Evolutionary conservation across 2,888 invertebrate genomes (phyloP), one percentile per base, ranked within the genome.

Genomic region (Eugnorisma glareosa): DNA sequence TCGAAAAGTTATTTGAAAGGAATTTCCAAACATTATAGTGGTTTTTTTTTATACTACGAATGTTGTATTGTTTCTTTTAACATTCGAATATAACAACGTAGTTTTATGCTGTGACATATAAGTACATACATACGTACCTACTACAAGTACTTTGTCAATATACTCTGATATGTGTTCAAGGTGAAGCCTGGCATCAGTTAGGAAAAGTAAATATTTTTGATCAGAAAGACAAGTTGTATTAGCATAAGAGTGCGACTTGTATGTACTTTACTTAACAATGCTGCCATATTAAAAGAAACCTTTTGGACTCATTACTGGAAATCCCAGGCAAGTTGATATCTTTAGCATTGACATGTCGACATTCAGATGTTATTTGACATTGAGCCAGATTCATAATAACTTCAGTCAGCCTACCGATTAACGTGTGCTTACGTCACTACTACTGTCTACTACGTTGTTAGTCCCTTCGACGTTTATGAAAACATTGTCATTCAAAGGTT

Each of bases 181-280:
- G 57, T 72, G 37, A 57, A 11, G 24, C 5, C 21, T 51, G 24
- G 43, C 59, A 35, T 35, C 31, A 63, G 45, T 59, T 35, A 61
- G 37, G 67, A 35, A 54, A 71, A 68, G 83, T 85, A 73, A 83
- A 83, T 86, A 85, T 83, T 73, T 81, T 77, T 61, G 18, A 28
- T 63, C 43, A 24, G 43, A 35, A 8, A 37, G n/a, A 70, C 31
- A 31, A n/a, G 37, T 61, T 48, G 59, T 64, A 63, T 78, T 85
- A 83, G 28, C 71, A 72, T 68, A 24, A n/a, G 63, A 24, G 18
- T 63, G 67, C 2, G 1, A 81, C 73, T 51, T 71, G 35, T 73
- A 10, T 28, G 18, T 43, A 45, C 40, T 57, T 48, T 28, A 82
- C 35, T 37, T 64, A 57, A 21, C 40, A 57, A 48, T 35, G 18